These are phyloP conservation scores for Sibirionetta formosa DNA, from an alignment of 2,797 vertebrate genomes.

Conservation along the genomic window DNA sequence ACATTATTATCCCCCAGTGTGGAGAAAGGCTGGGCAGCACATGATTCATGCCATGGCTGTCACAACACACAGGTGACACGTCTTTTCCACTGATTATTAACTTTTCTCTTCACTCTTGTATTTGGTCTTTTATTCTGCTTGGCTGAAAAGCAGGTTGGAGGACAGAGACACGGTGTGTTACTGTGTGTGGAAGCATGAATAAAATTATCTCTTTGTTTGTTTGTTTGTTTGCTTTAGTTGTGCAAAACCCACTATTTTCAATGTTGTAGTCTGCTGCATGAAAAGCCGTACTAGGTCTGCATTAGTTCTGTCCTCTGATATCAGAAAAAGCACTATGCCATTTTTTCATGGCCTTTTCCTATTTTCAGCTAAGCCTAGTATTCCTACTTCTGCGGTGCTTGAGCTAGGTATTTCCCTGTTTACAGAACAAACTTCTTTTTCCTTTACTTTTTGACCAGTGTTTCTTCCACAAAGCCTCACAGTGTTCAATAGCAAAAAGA, in stretches of 20 bases:
- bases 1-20: neutral
- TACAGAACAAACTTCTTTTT: neutral
- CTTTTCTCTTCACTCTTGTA: neutral
- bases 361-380: neutral
- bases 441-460: neutral
- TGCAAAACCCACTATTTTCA: neutral
- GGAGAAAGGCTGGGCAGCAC: neutral
- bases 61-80: neutral
- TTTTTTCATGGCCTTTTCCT: neutral
- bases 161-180: neutral
- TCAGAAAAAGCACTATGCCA: neutral
- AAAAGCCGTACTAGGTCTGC: neutral
- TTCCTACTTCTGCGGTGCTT: neutral
- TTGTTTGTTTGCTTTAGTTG: neutral
- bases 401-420: neutral
- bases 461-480: neutral
- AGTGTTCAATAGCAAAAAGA: neutral
- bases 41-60: neutral
- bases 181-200: neutral
- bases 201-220: rapidly evolving
- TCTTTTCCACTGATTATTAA: neutral
- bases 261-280: neutral
- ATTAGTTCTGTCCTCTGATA: neutral
- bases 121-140: neutral
- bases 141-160: neutral